These are phyloP conservation scores for Xiphydria camelus DNA, from an alignment of 2,888 invertebrate genomes.

Conservation along the genomic window DNA sequence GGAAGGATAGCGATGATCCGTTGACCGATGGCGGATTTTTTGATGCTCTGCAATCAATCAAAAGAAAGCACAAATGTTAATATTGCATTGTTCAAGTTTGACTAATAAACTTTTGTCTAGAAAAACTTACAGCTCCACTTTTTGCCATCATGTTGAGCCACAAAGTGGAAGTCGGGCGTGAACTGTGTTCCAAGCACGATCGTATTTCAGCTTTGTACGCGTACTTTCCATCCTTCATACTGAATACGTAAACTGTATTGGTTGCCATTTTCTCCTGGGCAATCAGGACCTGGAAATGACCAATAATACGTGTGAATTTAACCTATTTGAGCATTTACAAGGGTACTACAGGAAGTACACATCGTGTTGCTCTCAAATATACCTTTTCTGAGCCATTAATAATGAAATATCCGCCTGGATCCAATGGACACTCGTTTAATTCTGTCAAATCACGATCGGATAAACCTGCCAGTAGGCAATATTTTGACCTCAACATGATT, in stretches of 20 bases:
- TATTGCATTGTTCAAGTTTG: background rate
- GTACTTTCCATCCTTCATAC: constrained; percentile 99
- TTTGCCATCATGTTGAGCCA: constrained; percentile 99
- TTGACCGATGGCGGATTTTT: constrained; percentile 98
- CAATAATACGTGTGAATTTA: constrained; percentile 3
- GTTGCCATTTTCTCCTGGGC: constrained; percentile 99
- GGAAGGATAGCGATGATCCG: constrained; percentile 97
- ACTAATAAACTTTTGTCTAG: background rate
- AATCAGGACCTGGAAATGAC: constrained; percentile 71
- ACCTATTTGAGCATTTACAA: constrained; percentile 16
- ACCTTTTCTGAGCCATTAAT: constrained; percentile 99
- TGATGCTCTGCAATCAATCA: constrained; percentile 73
- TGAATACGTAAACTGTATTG: constrained; percentile 99
- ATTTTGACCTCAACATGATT: constrained; percentile 98
- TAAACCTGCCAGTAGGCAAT: constrained; percentile 90
- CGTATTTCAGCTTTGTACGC: constrained; percentile 98
- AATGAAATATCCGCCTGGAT: constrained; percentile 99
- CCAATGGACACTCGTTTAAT: constrained; percentile 97
- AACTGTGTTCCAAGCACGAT: constrained; percentile 89
- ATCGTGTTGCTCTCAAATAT: background rate
- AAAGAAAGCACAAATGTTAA: background rate
- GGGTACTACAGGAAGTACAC: too few species aligned
- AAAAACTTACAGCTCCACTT: constrained; percentile 74
- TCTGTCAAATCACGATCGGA: constrained; percentile 99
- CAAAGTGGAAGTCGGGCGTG: constrained; percentile 94